phyloP scores from a whole-genome alignment of 2,888 invertebrate genomes.

The Atethmia centrago region DNA sequence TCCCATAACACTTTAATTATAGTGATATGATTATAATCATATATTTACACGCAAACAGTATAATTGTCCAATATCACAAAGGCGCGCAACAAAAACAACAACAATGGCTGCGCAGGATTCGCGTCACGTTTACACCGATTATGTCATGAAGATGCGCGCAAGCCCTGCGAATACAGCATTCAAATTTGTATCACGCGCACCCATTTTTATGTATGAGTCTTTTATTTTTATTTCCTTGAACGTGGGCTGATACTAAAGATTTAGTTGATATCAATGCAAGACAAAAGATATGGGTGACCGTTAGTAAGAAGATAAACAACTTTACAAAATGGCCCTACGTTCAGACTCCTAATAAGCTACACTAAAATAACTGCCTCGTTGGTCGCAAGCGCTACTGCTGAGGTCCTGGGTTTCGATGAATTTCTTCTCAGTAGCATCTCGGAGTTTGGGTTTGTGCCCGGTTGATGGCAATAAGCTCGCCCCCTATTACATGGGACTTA shows the following conservation, averaged over 20 bases:
- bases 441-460: no score
- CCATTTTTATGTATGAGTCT: constrained; percentile 50
- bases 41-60: constrained; percentile 42
- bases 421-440: no score
- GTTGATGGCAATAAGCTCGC: no score
- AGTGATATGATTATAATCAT: no score
- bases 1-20: not conserved
- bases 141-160: constrained; percentile 62
- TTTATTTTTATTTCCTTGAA: constrained; percentile 63
- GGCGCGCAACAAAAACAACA: constrained; percentile 44
- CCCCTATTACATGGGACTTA: no score
- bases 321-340: not conserved
- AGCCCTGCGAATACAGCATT: constrained; percentile 57
- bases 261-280: constrained; percentile 21
- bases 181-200: constrained; percentile 63
- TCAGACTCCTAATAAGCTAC: no score
- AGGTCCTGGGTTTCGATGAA: no score
- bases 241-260: constrained; percentile 58
- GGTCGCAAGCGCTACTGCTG: no score
- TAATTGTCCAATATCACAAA: constrained; percentile 55
- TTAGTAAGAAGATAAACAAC: not conserved
- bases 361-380: not conserved
- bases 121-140: constrained; percentile 59
- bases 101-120: constrained; percentile 60
- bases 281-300: constrained; percentile 29